Evolutionary conservation across 2,888 invertebrate genomes (phyloP).

Genomic region (Caradrina kadenii): DNA sequence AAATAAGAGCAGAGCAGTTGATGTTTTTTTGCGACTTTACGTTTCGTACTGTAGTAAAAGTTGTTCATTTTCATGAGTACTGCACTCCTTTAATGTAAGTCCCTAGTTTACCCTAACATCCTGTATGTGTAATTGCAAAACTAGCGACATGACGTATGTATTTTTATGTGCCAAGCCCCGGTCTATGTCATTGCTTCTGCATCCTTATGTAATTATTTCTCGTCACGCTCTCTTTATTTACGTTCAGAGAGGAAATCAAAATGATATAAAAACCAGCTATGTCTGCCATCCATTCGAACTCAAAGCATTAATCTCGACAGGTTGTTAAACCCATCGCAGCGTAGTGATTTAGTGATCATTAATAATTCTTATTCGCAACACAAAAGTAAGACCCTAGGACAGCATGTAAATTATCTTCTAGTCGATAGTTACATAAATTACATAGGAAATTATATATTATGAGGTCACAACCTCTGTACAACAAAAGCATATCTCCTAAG

Average conservation of each 20-base stretch:
- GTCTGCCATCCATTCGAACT: conserved; percentile 28
- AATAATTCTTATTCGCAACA: conserved; percentile 46
- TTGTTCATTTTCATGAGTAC: too few relatives aligned
- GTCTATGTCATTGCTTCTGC: conserved; percentile 19
- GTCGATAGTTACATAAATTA: conserved; percentile 50
- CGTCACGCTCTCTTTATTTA: conserved; percentile 36
- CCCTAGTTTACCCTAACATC: too few relatives aligned
- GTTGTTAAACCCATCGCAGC: conserved; percentile 38
- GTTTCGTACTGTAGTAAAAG: too few relatives aligned
- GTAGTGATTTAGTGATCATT: conserved; percentile 40
- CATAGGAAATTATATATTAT: conserved; percentile 40
- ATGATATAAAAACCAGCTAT: conserved; percentile 23
- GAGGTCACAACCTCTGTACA: conserved; percentile 48
- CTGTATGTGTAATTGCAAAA: conserved; percentile 1
- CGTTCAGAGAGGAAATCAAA: conserved; percentile 40
- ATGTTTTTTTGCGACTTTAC: too few relatives aligned
- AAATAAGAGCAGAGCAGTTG: too few relatives aligned
- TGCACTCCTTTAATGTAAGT: too few relatives aligned
- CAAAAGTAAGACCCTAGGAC: conserved; percentile 30
- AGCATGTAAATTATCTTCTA: conserved; percentile 46
- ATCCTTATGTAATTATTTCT: conserved; percentile 40
- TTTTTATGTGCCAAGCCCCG: conserved; percentile 3
- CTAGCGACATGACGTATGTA: background rate
- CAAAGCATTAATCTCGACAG: conserved; percentile 38
- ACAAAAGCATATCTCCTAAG: conserved; percentile 47